Evolutionary conservation across 1,140 invertebrate species (phyloP), one percentile per base, ranked within the genome.

Genomic region (Brachystomella parvula): DNA sequence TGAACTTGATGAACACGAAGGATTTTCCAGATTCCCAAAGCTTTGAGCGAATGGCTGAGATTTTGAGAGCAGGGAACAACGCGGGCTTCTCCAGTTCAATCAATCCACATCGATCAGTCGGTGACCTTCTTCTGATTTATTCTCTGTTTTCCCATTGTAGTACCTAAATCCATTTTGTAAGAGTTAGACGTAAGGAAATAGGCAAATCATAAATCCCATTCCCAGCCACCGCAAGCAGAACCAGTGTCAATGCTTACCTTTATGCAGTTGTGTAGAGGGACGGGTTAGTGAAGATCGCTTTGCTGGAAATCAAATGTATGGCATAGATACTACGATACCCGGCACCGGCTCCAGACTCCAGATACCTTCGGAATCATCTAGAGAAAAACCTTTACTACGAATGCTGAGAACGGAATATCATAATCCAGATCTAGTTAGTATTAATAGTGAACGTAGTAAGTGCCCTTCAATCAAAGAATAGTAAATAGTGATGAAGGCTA

Each of bases 1-100:
- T 94, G 88, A 75, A 98, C 89, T 75, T 95, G 89, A 78, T 98
- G 94, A 75, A 96, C 92, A 74, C 87, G 89, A 0, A 98, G 78
- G 47, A 98, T 87, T 75, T 89, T 89, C 92, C 94, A 96, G 19
- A 98, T 79, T 30, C 89, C 90, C 35, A 98, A 79, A 71, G 96
- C 89, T 81, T 99, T 93, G 75, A 88, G 88, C 1, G 88, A 83
- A 75, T 92, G 86, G 64, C 83, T 84, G 29, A 94, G 83, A 85
- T 81, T 76, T 87, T 86, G 1, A 96, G 76, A 24, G 89, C 84
- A 65, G 87, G 84, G 31, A 96, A 77, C 0, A 91, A 94, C 71
- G n/a, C n/a, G n/a, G 86, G 84, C 73, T 87, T 83, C 73, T 87
- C 71, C 15, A 57, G 30, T 59, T 73, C 71, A 32, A 69, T n/a